Base-by-base conservation (phyloP, 2,797 vertebrate species). In the Lates japonicus region DNA sequence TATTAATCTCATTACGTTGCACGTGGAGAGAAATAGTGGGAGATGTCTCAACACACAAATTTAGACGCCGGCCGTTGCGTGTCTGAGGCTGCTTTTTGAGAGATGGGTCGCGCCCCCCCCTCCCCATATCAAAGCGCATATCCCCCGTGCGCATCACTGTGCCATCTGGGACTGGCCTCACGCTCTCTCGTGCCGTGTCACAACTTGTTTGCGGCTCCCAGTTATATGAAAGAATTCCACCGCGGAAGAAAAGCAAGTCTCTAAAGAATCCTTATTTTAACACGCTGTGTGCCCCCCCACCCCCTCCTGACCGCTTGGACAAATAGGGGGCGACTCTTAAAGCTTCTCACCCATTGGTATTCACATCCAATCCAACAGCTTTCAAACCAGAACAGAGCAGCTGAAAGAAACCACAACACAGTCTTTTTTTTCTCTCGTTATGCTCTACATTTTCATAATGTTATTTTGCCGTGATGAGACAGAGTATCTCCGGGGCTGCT, bases 191-290 rank as follows among this genome's bases (percentile, higher is more conserved):
- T 51, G 54, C 85, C 85, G 49, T 91, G 95, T 92, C 90, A 86
- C 74, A 93, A 94, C 95, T 94, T 94, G 94, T 91, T 85, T 75
- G 81, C 67, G 41, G 78, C 90, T 78, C 80, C 64, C 54, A 80
- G 83, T 82, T 82, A 88, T 72, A 80, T 29, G 22, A 52, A 51
- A 51, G 2, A 42, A 59, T 11, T 46, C 58, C 69, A 48, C 49
- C 11, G 41, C 67, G 78, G 75, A 60, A 85, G 72, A 88, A 72
- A 70, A 84, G 39, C 49, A 63, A 29, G 65, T 75, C 88, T 87
- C 90, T 41, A 59, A 87, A 87, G 88, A 83, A 64, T 66, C 29
- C 10, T 35, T 76, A 59, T 71, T 79, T 76, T 44, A 46, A 76
- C 67, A 17, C 20, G 5, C 12, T 2, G 17, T 8, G 7, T 29